These are phyloP conservation scores for Acanthacorydalis orientalis DNA, from an alignment of 2,888 invertebrate genomes.

Conservation along the genomic window DNA sequence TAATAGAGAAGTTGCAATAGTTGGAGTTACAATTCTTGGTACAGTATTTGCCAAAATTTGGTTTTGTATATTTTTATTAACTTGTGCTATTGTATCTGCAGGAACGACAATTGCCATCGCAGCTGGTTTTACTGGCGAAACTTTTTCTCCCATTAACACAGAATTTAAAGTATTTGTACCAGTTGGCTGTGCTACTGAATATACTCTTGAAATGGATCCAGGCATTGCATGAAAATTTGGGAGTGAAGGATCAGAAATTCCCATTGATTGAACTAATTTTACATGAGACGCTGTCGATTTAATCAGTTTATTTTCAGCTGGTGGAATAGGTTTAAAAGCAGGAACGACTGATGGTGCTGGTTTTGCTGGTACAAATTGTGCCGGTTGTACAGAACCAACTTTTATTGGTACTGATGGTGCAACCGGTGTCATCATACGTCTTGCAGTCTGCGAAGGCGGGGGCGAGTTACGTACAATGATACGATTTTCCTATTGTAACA, in stretches of 20 bases:
- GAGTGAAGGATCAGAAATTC: slow-evolving; percentile 21
- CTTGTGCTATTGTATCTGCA: slow-evolving; percentile 8
- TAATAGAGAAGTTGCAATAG: slow-evolving; percentile 37
- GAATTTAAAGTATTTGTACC: slow-evolving; percentile 10
- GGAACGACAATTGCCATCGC: slow-evolving; percentile 20
- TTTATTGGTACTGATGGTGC: slow-evolving; percentile 1
- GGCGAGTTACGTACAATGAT: slow-evolving; percentile 7
- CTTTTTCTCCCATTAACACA: background rate
- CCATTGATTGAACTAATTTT: slow-evolving; percentile 13
- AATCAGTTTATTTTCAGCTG: slow-evolving; percentile 23
- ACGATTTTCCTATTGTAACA: slow-evolving; percentile 7
- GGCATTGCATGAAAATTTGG: slow-evolving; percentile 38
- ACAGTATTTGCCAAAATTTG: slow-evolving; percentile 14
- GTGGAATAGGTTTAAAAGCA: slow-evolving; percentile 63
- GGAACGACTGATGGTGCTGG: slow-evolving; percentile 24
- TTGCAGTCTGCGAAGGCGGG: slow-evolving; percentile 4
- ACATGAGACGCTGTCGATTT: slow-evolving; percentile 15
- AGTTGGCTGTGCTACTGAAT: slow-evolving; percentile 15
- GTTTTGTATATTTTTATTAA: slow-evolving; percentile 9
- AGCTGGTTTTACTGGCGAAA: slow-evolving; percentile 13
- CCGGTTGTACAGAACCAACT: background rate
- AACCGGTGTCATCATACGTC: slow-evolving; percentile 2
- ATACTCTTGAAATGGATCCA: slow-evolving; percentile 36
- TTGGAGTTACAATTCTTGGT: slow-evolving; percentile 15
- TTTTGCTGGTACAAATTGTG: background rate